Evolutionary conservation across 2,797 vertebrate species (phyloP), one percentile per base, ranked within the genome.

Genomic region (Chromobotia macracanthus): DNA sequence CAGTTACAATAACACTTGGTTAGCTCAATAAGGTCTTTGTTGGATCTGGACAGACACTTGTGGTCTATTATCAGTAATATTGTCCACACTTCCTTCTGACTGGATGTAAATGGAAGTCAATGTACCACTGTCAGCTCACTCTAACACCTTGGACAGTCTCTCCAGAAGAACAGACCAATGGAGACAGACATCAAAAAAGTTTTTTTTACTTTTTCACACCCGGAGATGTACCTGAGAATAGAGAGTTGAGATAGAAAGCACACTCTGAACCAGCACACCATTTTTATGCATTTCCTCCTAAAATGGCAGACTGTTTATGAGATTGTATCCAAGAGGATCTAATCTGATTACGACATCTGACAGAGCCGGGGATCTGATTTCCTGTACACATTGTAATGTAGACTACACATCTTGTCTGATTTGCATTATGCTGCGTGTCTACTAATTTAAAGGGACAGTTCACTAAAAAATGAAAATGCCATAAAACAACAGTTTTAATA

Each of bases 141-240:
- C 61, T 61, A 63, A 78, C 66, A 77, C 65, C 50, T 69, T 15
- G 11, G 73, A 72, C 48, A 5, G 28, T 35, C 53, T 58, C 21
- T 70, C 48, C 23, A 48, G 3, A 50, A 68, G 67, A 50, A 70
- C 67, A 63, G 70, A 64, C 13, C 5, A 21, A 58, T 53, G 46
- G 53, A 66, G 63, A 67, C 68, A 66, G 58, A 71, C 41, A 53
- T 81, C 80, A 77, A 72, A 81, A 71, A 60, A 53, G 68, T 60
- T 58, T 76, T 44, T 53, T 70, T n/a, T n/a, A 63, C 35, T 66
- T 63, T 44, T 25, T 67, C 38, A 77, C n/a, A 72, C 44, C 25
- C 60, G 51, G 31, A 31, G 35, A 77, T 50, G 58, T 46, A 48
- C 48, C 23, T 46, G 44, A 61, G 72, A 63, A 58, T 44, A 12